Percentiles rank a stretch among this genome's conserved stretches.
Evolutionary conservation across 2,888 invertebrate genomes (phyloP).

Genomic region (Meiosimyza decipiens): DNA sequence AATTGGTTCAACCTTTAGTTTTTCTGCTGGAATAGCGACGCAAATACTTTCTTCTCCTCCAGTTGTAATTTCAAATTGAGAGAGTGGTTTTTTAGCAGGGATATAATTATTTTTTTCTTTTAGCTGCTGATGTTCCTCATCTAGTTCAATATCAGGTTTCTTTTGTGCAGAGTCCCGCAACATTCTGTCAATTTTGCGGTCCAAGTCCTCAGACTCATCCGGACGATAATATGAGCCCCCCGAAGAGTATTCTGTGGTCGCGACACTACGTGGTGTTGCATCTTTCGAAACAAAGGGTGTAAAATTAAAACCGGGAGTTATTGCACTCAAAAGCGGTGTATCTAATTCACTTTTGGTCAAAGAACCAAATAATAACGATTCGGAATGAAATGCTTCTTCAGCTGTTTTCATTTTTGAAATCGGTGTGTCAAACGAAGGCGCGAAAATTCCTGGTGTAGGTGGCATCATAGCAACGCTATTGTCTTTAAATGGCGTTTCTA

Average conservation of each 20-base stretch:
- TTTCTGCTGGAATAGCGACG: constrained; percentile 52
- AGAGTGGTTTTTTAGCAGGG: neutral
- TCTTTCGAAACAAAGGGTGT: constrained; percentile 53
- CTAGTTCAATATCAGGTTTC: constrained; percentile 1
- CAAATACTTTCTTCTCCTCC: constrained; percentile 24
- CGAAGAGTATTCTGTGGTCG: constrained; percentile 73
- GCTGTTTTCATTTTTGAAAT: constrained; percentile 46
- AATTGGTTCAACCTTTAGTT: constrained; percentile 58
- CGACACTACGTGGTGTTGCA: constrained; percentile 57
- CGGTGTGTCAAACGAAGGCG: constrained; percentile 64
- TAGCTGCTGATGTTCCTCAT: constrained; percentile 12
- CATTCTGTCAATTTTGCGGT: constrained; percentile 54
- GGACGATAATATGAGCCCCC: constrained; percentile 75
- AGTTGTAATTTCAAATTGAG: neutral
- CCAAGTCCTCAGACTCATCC: constrained; percentile 71
- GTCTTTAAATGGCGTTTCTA: constrained; percentile 73
- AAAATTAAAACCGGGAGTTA: constrained; percentile 63
- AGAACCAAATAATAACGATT: constrained; percentile 55
- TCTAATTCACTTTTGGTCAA: constrained; percentile 71
- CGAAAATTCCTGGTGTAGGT: constrained; percentile 71
- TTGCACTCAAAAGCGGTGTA: constrained; percentile 70
- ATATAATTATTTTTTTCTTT: constrained; percentile 10
- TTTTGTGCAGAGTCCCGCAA: constrained; percentile 47
- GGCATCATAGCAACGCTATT: constrained; percentile 67
- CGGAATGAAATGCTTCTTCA: constrained; percentile 46